Percentiles rank a stretch among this genome's conserved stretches.
phyloP scores from a whole-genome alignment of 2,113 vertebrate genomes.

The Tragelaphus buxtoni region DNA sequence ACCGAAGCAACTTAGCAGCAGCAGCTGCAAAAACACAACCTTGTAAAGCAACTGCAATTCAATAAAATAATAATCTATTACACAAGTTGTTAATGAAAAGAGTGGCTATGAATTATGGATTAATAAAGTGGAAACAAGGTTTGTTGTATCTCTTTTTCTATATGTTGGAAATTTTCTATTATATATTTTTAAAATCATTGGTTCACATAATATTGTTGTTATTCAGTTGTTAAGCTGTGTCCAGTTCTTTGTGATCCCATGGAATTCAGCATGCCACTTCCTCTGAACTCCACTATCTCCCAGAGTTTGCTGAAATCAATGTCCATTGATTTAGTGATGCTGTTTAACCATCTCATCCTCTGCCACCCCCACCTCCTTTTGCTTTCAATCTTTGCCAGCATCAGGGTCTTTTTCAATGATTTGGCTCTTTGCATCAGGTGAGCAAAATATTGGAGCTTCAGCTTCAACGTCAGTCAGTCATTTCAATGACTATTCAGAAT shows the following conservation, averaged over 20 bases:
- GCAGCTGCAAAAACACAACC: neutral
- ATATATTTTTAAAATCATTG: neutral
- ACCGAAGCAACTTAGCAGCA: no score
- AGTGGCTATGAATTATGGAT: neutral
- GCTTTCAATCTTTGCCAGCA: neutral
- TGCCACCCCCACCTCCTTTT: neutral
- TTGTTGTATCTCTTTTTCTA: neutral
- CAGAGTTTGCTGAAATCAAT: neutral
- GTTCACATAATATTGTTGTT: neutral
- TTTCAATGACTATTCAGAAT: neutral
- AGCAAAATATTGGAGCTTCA: neutral
- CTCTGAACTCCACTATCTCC: neutral
- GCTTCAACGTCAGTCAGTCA: neutral
- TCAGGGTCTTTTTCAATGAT: neutral
- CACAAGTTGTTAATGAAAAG: neutral
- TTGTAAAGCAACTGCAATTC: neutral
- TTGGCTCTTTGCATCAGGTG: neutral
- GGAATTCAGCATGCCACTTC: neutral
- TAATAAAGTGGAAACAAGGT: neutral
- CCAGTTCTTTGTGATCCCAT: neutral
- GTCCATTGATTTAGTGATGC: neutral
- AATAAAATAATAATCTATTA: neutral
- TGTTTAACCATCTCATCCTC: neutral
- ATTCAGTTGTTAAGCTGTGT: neutral
- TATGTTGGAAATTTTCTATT: neutral